These are phyloP conservation scores for Aspidoscelis tigris DNA, from an alignment of 2,113 vertebrate genomes.

Conservation along the genomic window DNA sequence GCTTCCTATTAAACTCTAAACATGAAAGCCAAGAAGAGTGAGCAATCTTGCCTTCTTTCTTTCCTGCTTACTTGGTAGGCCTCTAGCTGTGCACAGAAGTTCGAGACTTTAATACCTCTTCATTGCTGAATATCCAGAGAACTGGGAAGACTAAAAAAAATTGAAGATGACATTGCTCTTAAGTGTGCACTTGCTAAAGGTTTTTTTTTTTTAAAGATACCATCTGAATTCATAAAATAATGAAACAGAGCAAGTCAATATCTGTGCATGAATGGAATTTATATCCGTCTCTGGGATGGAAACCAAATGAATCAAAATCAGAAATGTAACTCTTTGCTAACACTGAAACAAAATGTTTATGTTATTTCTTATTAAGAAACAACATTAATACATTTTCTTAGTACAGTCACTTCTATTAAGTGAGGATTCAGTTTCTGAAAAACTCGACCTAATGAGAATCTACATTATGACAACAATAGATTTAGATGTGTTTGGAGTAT, in stretches of 20 bases:
- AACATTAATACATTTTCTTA: no score
- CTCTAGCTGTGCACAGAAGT: conserved; percentile 31
- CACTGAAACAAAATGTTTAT: not conserved
- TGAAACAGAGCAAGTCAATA: not conserved
- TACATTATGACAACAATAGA: no score
- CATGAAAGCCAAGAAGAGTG: conserved; percentile 32
- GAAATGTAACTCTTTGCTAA: not conserved
- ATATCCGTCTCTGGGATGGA: not conserved
- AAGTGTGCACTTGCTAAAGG: conserved; percentile 10
- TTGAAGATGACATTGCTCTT: conserved; percentile 5
- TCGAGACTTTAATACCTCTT: conserved; percentile 49
- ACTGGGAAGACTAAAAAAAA: not conserved
- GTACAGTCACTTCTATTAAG: no score
- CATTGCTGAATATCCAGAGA: conserved; percentile 26
- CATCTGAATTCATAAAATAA: not conserved
- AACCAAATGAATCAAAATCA: conserved; percentile 14
- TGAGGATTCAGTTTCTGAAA: no score
- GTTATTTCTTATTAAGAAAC: not conserved
- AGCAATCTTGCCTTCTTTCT: conserved; percentile 32
- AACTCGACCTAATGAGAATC: no score
- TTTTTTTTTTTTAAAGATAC: not conserved
- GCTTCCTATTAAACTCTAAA: conserved; percentile 51
- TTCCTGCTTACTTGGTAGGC: not conserved
- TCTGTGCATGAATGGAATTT: not conserved
- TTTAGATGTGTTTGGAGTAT: no score